phyloP scores from a whole-genome alignment of 2,888 invertebrate genomes.

The Carpatolechia fugitivella region DNA sequence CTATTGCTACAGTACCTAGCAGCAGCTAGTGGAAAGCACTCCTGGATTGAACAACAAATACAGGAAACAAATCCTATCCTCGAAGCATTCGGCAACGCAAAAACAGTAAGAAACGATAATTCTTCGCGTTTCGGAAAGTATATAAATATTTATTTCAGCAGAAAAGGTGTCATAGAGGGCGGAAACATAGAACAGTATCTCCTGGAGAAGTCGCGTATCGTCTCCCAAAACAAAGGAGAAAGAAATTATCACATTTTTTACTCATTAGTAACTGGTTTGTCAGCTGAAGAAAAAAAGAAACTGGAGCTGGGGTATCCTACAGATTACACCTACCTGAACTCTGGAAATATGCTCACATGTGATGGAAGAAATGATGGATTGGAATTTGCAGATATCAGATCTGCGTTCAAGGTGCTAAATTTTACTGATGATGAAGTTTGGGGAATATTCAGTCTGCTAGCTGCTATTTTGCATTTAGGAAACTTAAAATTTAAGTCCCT shows the following conservation, averaged over 20 bases:
- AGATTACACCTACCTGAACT: slow-evolving; percentile 89
- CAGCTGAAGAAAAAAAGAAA: slow-evolving; percentile 86
- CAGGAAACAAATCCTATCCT: slow-evolving; percentile 97
- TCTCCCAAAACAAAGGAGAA: slow-evolving; percentile 92
- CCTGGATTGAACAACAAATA: slow-evolving; percentile 98
- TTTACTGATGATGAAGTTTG: slow-evolving; percentile 91
- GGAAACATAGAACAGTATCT: slow-evolving; percentile 97
- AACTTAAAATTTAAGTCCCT: slow-evolving; percentile 91
- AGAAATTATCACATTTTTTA: slow-evolving; percentile 98
- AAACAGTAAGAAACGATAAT: slow-evolving; percentile 97
- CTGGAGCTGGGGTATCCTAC: slow-evolving; percentile 86
- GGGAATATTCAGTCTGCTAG: slow-evolving; percentile 90
- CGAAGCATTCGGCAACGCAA: slow-evolving; percentile 98
- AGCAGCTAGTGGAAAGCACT: slow-evolving; percentile 95
- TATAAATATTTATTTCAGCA: slow-evolving; percentile 93
- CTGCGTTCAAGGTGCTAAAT: slow-evolving; percentile 95
- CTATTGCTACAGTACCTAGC: slow-evolving; percentile 95
- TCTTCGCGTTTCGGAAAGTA: slow-evolving; percentile 98
- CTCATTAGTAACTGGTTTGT: slow-evolving; percentile 90
- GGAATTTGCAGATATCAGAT: slow-evolving; percentile 92
- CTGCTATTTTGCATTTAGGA: slow-evolving; percentile 94
- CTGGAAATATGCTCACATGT: slow-evolving; percentile 87
- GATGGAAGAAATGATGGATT: slow-evolving; percentile 90
- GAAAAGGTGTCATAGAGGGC: slow-evolving; percentile 91
- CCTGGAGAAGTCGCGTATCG: slow-evolving; percentile 95